These are phyloP conservation scores for Rhegmatorhina hoffmannsi DNA, from an alignment of 2,113 vertebrate species.

Conservation along the genomic window DNA sequence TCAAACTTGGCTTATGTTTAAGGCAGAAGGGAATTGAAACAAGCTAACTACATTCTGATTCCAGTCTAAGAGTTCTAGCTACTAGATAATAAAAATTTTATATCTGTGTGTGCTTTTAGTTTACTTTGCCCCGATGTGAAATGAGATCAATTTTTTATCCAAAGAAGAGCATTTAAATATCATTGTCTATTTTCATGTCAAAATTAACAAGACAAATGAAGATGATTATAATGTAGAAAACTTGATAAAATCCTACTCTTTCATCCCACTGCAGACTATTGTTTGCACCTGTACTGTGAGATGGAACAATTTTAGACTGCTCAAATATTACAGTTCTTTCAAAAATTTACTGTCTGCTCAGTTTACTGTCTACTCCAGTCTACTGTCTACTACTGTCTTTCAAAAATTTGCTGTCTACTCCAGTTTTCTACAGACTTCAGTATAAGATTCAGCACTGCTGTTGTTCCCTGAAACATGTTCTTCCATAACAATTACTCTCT, in stretches of 20 bases:
- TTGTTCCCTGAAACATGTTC: background rate
- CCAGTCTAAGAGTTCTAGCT: background rate
- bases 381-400: too few relatives aligned
- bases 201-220: background rate
- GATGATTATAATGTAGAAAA: background rate
- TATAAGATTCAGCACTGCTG: background rate
- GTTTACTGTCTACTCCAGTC: too few relatives aligned
- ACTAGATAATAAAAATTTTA: background rate
- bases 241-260: background rate
- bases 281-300: background rate
- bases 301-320: background rate
- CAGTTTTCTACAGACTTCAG: background rate
- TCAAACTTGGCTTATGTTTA: background rate
- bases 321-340: background rate
- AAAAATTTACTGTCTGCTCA: background rate
- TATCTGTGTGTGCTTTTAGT: background rate
- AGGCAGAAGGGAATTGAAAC: background rate
- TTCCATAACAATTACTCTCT: constrained; percentile 19
- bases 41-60: background rate
- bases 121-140: background rate
- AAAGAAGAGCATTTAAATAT: background rate
- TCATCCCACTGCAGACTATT: background rate
- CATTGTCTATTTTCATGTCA: background rate
- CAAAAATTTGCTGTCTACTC: background rate
- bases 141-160: background rate